These are phyloP conservation scores for Genyomyrus donnyi DNA, from an alignment of 2,113 vertebrate species.

Conservation along the genomic window DNA sequence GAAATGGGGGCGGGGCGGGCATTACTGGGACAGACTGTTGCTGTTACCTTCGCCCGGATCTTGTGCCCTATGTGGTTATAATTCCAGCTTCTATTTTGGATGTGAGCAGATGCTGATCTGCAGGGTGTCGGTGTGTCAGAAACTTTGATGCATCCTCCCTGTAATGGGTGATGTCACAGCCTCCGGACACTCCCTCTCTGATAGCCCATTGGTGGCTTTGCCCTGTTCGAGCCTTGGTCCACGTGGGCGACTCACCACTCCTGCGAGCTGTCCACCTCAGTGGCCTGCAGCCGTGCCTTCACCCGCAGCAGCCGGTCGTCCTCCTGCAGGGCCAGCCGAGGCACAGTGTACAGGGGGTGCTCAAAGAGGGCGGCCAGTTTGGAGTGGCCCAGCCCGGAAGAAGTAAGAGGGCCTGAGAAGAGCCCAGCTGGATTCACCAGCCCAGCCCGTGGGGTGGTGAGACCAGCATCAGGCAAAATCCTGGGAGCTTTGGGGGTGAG, in stretches of 20 bases:
- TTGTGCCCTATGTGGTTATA: background rate
- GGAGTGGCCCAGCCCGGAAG: slow-evolving; percentile 24
- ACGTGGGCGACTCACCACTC: slow-evolving; percentile 56
- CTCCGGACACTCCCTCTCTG: background rate
- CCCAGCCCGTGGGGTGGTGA: background rate
- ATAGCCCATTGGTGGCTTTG: background rate
- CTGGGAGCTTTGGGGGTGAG: slow-evolving; percentile 11
- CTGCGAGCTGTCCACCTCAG: slow-evolving; percentile 45
- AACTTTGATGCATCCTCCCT: background rate
- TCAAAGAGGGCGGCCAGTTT: slow-evolving; percentile 62
- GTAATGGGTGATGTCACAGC: background rate
- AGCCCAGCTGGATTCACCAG: background rate
- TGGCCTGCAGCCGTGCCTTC: slow-evolving; percentile 53
- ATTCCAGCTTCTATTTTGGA: background rate
- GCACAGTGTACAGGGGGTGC: slow-evolving; percentile 65
- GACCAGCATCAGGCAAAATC: slow-evolving; percentile 18
- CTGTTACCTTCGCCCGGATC: background rate
- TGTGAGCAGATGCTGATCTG: background rate
- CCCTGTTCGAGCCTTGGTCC: background rate
- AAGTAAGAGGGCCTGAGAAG: background rate
- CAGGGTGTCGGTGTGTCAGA: background rate
- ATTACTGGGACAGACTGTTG: background rate
- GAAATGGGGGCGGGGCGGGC: background rate
- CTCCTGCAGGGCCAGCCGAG: slow-evolving; percentile 39
- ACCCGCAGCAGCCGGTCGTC: slow-evolving; percentile 65